Base-by-base conservation (phyloP, 2,888 invertebrate genomes). In the Phania funesta region DNA sequence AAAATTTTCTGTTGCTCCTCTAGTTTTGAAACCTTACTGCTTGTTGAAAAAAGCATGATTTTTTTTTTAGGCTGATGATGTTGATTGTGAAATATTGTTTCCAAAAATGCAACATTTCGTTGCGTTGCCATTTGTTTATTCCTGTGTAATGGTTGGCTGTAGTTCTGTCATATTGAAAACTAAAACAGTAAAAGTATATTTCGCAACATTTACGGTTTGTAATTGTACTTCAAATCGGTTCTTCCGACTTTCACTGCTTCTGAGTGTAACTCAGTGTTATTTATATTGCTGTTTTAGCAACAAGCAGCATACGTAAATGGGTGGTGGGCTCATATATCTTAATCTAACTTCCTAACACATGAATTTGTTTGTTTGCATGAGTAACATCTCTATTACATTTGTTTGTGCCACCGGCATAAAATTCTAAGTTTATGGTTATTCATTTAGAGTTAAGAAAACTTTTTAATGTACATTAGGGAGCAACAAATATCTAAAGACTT, bases 341-440 rank as follows among this genome's bases (percentile, higher is more conserved):
- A 48, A 46, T 56, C 46, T 4, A 20, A 18, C 24, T 64, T 46
- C 20, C 35, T 38, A 50, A 35, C 52, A n/a, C 16, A 35, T 3
- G 24, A 62, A 65, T 58, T 54, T 68, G 50, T 48, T 4, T 26
- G 18, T 5, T n/a, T n/a, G 68, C 54, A 11, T 54, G 35, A 7
- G 29, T 24, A 46, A 22, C 48, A 29, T 46, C 41, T 60, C 32
- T 68, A 18, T 64, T 68, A 56, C 70, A 22, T 64, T 48, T 80
- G 62, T 38, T 68, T 56, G 22, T 58, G 74, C 74, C 54, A 24
- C 70, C 58, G 76, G 76, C 76, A 65, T 48, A 58, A 56, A 64
- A 65, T 75, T 80, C 70, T 75, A 75, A 80, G 75, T 70, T 70
- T 65, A 70, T 80, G 64, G 64, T 77, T 54, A 62, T 56, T 64